Evolutionary conservation across 2,888 invertebrate genomes (phyloP).

Genomic region (Harpalus rubripes): DNA sequence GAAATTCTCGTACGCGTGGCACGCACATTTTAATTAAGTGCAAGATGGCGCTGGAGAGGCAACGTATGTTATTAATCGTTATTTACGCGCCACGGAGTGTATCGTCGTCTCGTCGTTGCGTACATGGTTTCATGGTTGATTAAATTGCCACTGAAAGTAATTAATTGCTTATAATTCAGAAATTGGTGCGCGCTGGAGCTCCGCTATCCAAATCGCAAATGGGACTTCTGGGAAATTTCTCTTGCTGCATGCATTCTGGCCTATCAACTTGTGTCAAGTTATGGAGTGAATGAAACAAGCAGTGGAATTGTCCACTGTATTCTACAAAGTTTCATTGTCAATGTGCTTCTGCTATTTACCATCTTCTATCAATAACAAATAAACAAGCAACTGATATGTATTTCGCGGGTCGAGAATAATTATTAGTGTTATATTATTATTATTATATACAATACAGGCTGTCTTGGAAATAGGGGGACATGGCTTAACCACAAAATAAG

Average conservation of each 20-base stretch:
- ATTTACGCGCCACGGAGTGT: constrained; percentile 62
- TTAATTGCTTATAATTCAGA: constrained; percentile 67
- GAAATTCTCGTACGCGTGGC: not conserved
- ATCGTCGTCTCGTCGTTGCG: constrained; percentile 57
- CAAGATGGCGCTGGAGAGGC: constrained; percentile 1
- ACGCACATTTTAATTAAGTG: constrained; percentile 63
- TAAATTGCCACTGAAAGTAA: constrained; percentile 67
- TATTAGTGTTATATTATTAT: too few species aligned
- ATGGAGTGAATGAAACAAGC: constrained; percentile 20
- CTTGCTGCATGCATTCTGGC: constrained; percentile 7
- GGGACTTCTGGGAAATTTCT: constrained; percentile 66
- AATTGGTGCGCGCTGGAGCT: constrained; percentile 60
- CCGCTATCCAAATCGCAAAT: constrained; percentile 56
- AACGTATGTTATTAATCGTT: constrained; percentile 64
- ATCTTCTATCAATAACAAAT: not conserved
- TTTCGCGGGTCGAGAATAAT: too few species aligned
- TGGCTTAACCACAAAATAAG: too few species aligned
- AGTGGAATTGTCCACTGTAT: constrained; percentile 2
- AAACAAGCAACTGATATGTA: not conserved
- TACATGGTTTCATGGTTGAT: constrained; percentile 66
- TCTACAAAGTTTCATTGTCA: not conserved
- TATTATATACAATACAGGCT: too few species aligned
- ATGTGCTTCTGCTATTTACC: not conserved
- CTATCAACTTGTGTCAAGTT: constrained; percentile 24
- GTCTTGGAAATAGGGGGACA: too few species aligned